Evolutionary conservation across 2,113 vertebrate genomes (phyloP).

Genomic region (Gyps fulvus): DNA sequence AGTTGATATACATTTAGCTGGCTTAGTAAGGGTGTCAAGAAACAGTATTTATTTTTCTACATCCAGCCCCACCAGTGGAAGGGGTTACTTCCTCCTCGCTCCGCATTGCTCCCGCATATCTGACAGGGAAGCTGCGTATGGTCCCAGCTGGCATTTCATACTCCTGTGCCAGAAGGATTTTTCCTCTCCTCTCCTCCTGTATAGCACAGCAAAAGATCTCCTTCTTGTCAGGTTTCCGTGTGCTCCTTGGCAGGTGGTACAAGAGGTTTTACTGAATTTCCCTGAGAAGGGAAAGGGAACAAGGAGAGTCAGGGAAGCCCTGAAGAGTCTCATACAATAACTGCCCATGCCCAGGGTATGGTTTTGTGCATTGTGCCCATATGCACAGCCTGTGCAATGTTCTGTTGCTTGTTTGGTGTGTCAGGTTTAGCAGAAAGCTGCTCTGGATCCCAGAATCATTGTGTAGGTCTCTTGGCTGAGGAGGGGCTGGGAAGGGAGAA

Average conservation of each 20-base stretch:
- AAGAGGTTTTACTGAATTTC: neutral
- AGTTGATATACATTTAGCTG: neutral
- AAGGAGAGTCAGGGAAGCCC: neutral
- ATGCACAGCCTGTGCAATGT: neutral
- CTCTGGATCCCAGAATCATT: neutral
- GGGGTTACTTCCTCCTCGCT: neutral
- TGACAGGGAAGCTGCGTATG: neutral
- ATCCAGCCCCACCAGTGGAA: neutral
- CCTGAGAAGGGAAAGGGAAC: neutral
- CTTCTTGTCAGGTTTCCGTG: fast-evolving
- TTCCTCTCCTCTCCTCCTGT: neutral
- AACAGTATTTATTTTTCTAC: neutral
- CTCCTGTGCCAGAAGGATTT: neutral
- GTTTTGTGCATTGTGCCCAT: neutral
- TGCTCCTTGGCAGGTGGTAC: neutral
- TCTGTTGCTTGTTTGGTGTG: neutral
- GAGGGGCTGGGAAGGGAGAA: neutral
- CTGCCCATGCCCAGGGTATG: fast-evolving
- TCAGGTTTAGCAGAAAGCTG: neutral
- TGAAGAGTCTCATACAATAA: neutral
- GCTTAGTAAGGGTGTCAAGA: neutral
- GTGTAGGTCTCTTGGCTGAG: neutral
- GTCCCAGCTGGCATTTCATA: neutral
- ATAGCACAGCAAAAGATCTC: neutral
- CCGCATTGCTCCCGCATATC: neutral